Evolutionary conservation across 2,888 invertebrate species (phyloP).

Genomic region (Sceliomorpha sp.): DNA sequence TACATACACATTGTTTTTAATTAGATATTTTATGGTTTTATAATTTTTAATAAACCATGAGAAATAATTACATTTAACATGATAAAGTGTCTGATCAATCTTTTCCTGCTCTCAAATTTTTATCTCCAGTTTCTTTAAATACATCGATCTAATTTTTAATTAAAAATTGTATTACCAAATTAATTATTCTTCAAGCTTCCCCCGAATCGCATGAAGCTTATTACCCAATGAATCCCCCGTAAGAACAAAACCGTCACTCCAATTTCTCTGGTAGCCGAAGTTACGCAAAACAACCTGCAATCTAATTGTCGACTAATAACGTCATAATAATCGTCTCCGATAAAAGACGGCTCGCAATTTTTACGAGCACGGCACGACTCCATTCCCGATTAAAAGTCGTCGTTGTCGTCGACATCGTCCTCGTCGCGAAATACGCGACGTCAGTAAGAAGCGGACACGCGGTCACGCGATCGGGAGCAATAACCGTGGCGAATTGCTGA

Average conservation of each 20-base stretch:
- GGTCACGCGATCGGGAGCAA: conserved; percentile 56
- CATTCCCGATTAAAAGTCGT: conserved; percentile 31
- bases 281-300: conserved; percentile 1
- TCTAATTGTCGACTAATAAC: conserved; percentile 26
- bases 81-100: no score
- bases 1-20: no score
- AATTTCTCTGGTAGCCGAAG: conserved; percentile 2
- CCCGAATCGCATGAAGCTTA: no score
- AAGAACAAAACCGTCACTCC: background rate
- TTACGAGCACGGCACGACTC: conserved; percentile 30
- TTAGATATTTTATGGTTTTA: no score
- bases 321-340: conserved; percentile 1
- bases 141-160: no score
- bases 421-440: conserved; percentile 25
- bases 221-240: no score
- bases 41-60: no score
- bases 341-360: conserved; percentile 3
- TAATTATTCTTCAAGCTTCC: no score
- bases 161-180: no score
- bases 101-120: no score
- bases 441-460: background rate
- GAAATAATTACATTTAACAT: no score
- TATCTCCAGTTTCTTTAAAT: no score
- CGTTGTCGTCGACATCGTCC: conserved; percentile 40
- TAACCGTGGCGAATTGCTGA: conserved; percentile 49